Evolutionary conservation across 2,797 vertebrate species (phyloP).

Genomic region (Toxotes lorentzi): DNA sequence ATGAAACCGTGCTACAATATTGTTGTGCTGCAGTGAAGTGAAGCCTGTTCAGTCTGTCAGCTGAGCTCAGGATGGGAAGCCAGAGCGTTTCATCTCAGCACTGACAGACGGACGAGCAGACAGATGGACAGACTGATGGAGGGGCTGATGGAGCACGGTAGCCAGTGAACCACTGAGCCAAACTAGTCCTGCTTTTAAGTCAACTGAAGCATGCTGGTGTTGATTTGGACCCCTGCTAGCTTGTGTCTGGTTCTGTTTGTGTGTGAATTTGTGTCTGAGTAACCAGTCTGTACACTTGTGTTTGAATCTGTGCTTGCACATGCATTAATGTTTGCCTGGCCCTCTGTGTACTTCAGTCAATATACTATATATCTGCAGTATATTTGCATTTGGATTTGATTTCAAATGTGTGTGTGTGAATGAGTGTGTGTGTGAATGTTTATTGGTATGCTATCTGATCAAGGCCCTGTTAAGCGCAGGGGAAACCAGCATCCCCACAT

Average conservation of each 20-base stretch:
- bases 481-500: conserved; percentile 69
- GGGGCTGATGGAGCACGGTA: conserved; percentile 61
- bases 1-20: background rate
- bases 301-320: conserved; percentile 16
- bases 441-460: conserved; percentile 69
- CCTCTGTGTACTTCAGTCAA: background rate
- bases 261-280: conserved; percentile 8
- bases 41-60: conserved; percentile 46
- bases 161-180: conserved; percentile 67
- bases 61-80: conserved; percentile 35
- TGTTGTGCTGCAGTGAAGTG: conserved; percentile 38
- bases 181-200: conserved; percentile 65
- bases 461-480: conserved; percentile 55
- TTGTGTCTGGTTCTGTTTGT: conserved; percentile 42
- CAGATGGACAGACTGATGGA: conserved; percentile 69
- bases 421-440: conserved; percentile 43
- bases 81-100: conserved; percentile 46
- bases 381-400: background rate
- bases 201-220: conserved; percentile 65
- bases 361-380: background rate
- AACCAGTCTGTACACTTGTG: background rate
- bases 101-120: conserved; percentile 66
- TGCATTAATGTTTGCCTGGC: background rate
- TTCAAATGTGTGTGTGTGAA: conserved; percentile 11
- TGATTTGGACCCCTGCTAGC: conserved; percentile 62